A percentile compares a stretch with the other conserved stretches of the same genome.
These are phyloP conservation scores for Eptatretus burgeri DNA, from an alignment of 2,113 vertebrate species.

Conservation along the genomic window DNA sequence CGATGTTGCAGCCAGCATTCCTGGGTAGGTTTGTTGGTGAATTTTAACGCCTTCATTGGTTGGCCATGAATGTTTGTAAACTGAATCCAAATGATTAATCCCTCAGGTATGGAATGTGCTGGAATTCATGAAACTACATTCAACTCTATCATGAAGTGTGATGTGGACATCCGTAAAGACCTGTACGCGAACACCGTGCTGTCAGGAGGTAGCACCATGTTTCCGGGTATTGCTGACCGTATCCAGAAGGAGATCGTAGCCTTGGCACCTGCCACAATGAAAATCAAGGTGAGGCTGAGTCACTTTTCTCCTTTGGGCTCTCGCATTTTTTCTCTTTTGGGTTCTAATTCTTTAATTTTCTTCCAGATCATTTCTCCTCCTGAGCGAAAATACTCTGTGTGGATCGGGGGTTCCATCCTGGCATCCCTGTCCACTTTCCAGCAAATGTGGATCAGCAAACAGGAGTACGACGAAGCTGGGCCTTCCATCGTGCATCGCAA, in stretches of 20 bases:
- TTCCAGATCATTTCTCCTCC: constrained; percentile 86
- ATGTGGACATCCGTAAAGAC: constrained; percentile 36
- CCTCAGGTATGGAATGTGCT: constrained; percentile 27
- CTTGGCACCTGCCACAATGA: constrained; percentile 35
- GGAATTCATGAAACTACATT: constrained; percentile 38
- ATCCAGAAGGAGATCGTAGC: constrained; percentile 44
- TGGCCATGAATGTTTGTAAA: neutral
- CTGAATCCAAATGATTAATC: neutral
- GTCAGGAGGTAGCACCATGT: constrained; percentile 36
- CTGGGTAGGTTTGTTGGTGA: constrained; percentile 15
- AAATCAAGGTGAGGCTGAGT: constrained; percentile 29
- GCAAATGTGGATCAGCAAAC: constrained; percentile 99
- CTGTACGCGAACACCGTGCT: constrained; percentile 35
- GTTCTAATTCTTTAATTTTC: too few species aligned
- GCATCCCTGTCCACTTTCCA: constrained; percentile 99
- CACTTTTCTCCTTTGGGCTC: neutral
- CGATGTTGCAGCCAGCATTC: constrained; percentile 36
- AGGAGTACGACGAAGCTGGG: constrained; percentile 92
- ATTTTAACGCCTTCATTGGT: neutral
- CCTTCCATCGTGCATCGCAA: constrained; percentile 98
- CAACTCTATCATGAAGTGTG: constrained; percentile 43
- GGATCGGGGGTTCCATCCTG: constrained; percentile 98
- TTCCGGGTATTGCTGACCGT: constrained; percentile 30
- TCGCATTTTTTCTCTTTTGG: neutral
- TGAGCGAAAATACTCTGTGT: constrained; percentile 98